These are phyloP conservation scores for Rhinophrynus dorsalis DNA, from an alignment of 2,797 vertebrate species.

Conservation along the genomic window DNA sequence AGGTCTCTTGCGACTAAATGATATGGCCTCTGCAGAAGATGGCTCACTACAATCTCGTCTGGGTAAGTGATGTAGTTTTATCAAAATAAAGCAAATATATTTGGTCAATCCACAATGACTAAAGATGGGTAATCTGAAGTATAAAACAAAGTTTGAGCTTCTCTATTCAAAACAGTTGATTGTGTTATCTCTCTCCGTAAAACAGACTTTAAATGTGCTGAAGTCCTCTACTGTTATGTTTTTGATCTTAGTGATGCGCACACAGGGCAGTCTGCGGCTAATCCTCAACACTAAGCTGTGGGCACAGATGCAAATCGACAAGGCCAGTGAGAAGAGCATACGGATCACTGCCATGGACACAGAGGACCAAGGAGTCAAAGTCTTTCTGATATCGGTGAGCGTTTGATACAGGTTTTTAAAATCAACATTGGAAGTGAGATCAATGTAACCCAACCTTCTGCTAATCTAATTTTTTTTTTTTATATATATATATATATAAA, in stretches of 20 bases:
- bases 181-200: no score
- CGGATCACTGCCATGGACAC: slow-evolving; percentile 97
- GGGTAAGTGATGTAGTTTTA: slow-evolving; percentile 73
- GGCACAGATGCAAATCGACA: slow-evolving; percentile 99
- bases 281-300: slow-evolving; percentile 98
- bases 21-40: slow-evolving; percentile 94
- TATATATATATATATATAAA: no score
- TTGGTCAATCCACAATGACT: no score
- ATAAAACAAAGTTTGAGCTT: no score
- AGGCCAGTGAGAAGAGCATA: slow-evolving; percentile 96
- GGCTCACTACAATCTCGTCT: slow-evolving; percentile 92
- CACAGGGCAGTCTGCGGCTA: slow-evolving; percentile 93
- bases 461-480: no score
- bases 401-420: not conserved
- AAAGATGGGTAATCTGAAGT: no score
- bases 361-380: slow-evolving; percentile 97
- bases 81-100: no score
- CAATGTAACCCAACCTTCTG: no score
- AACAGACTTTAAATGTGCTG: no score
- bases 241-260: slow-evolving; percentile 88
- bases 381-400: slow-evolving; percentile 95
- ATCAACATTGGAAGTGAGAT: no score
- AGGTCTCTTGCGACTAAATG: slow-evolving; percentile 93
- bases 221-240: no score
- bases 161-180: no score